Evolutionary conservation across 1,140 invertebrate species (phyloP).

Genomic region (Drosophila nikananu): DNA sequence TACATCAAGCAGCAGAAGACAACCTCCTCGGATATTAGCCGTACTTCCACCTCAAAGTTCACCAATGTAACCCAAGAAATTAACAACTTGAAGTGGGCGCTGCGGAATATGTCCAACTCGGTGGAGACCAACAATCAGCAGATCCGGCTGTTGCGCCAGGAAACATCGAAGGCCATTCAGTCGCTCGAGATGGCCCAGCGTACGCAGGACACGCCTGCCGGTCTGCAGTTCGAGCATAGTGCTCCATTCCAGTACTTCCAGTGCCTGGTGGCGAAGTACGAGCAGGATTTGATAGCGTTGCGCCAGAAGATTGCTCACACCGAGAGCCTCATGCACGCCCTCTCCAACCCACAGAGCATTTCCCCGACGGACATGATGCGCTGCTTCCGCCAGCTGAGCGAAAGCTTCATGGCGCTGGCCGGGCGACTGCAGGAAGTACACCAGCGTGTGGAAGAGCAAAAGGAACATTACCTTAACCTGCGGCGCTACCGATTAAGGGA

Average conservation of each 20-base stretch:
- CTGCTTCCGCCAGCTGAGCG: conserved; percentile 92
- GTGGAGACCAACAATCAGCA: conserved; percentile 88
- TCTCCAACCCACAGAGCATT: conserved; percentile 88
- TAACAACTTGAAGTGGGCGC: conserved; percentile 74
- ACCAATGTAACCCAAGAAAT: conserved; percentile 78
- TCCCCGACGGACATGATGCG: conserved; percentile 88
- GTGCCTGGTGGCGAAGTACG: conserved; percentile 90
- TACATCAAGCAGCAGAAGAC: conserved; percentile 94
- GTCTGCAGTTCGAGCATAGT: conserved; percentile 92
- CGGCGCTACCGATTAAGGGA: conserved; percentile 92
- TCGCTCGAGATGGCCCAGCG: conserved; percentile 92
- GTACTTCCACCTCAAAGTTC: conserved; percentile 85
- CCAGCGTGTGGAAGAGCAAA: conserved; percentile 90
- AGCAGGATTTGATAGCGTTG: conserved; percentile 89
- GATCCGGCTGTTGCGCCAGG: conserved; percentile 90
- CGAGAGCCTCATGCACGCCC: conserved; percentile 90
- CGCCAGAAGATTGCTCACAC: conserved; percentile 91
- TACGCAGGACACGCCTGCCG: conserved; percentile 91
- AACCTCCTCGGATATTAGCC: conserved; percentile 92
- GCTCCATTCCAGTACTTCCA: conserved; percentile 91
- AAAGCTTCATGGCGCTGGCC: conserved; percentile 93
- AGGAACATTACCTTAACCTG: conserved; percentile 93
- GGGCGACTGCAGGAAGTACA: conserved; percentile 93
- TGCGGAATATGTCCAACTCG: conserved; percentile 87
- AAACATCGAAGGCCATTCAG: conserved; percentile 91